Conservation (phyloP, 2,113 vertebrate species). For the Mirza zaza region DNA sequence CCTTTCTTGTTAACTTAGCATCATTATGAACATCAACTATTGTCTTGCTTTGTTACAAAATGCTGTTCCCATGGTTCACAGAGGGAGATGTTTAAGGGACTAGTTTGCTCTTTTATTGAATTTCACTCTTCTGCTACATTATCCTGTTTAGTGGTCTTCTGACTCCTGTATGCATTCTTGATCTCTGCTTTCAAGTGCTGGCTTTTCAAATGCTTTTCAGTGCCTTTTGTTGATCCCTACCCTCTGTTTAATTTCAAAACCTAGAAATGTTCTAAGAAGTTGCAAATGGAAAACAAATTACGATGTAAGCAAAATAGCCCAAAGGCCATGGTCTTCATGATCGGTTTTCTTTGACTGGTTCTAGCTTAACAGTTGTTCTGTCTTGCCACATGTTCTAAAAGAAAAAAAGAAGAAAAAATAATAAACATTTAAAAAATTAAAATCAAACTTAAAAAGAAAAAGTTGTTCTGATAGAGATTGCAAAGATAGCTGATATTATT, state of each 20-base stretch:
- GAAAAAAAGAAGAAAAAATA: too few relatives aligned
- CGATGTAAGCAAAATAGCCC: neutral
- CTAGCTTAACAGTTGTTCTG: neutral
- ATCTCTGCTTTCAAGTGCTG: neutral
- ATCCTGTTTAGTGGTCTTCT: neutral
- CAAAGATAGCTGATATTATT: neutral
- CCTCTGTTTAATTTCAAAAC: constrained; percentile 14
- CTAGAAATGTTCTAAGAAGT: neutral
- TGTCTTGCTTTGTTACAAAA: constrained; percentile 42
- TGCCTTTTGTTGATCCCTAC: neutral
- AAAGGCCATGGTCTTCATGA: neutral
- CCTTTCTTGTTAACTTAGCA: neutral
- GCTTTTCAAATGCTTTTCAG: neutral
- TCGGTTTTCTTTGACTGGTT: neutral
- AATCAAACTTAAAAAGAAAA: too few relatives aligned
- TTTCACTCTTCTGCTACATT: neutral
- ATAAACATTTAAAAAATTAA: too few relatives aligned
- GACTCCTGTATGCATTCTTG: neutral
- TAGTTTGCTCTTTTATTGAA: neutral
- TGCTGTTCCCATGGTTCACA: neutral
- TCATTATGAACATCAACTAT: neutral
- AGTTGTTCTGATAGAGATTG: neutral
- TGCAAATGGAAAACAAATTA: constrained; percentile 10
- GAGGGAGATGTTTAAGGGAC: neutral
- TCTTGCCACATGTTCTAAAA: too few relatives aligned